phyloP scores from a whole-genome alignment of 2,888 invertebrate species.

The Zaprionus obscuricornis region DNA sequence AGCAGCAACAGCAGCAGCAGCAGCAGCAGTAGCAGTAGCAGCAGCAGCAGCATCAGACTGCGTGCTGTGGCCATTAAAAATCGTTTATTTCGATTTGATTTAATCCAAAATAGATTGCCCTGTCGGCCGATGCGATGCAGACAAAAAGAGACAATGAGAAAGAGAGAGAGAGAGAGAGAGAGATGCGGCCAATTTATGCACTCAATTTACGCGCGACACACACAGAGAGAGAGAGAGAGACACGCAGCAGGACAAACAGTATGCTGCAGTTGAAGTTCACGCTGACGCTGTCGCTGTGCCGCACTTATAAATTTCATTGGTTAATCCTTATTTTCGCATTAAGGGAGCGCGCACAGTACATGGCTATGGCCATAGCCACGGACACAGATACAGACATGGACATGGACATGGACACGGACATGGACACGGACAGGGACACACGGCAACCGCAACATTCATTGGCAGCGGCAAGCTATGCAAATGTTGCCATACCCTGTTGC shows the following conservation, averaged over 20 bases:
- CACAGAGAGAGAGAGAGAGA: background rate
- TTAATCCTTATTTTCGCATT: conserved; percentile 82
- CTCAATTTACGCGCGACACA: conserved; percentile 68
- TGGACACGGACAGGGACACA: conserved; percentile 13
- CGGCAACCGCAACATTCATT: conserved; percentile 10
- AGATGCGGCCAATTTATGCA: conserved; percentile 76
- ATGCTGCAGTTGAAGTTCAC: conserved; percentile 21
- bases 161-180: no score
- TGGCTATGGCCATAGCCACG: no score
- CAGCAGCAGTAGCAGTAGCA: background rate
- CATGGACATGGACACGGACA: no score
- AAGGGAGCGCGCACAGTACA: conserved; percentile 37
- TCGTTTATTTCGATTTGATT: conserved; percentile 84
- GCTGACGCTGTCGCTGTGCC: conserved; percentile 22
- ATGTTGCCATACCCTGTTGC: conserved; percentile 76
- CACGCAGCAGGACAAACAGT: conserved; percentile 10
- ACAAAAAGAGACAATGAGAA: no score
- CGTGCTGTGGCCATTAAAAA: conserved; percentile 81
- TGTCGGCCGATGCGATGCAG: conserved; percentile 48
- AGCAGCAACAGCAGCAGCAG: background rate
- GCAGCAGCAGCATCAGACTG: conserved; percentile 15
- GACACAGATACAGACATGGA: no score
- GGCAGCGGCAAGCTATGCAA: conserved; percentile 65
- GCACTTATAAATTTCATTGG: conserved; percentile 83
- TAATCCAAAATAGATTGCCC: conserved; percentile 83